Base-by-base conservation (phyloP, 1,140 invertebrate genomes). In the Homarus americanus region DNA sequence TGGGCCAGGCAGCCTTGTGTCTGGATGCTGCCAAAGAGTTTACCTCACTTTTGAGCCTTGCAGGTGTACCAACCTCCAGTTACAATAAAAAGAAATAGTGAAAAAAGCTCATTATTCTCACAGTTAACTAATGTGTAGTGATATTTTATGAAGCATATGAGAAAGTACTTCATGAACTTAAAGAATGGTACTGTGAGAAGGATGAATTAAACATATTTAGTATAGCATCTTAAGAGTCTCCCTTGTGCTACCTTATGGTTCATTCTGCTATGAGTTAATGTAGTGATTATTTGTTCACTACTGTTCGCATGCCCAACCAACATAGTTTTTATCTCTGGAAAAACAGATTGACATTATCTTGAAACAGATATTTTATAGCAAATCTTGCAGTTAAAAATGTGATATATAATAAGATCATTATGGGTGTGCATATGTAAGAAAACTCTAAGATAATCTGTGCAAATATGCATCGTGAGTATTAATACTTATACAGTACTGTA, bases 41-140 rank as follows among this genome's bases (percentile, higher is more conserved):
- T 44, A 44, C 44, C 78, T 80, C 40, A 10, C 78, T 76, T 80
- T 80, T 49, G 44, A 80, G 78, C 36, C 78, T n/a, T 41, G 15
- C 78, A 80, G 78, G 78, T 80, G 78, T 80, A 80, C 78, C 78
- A 80, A 80, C 78, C 78, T 49, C 53, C 0, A 28, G 28, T n/a
- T 10, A 75, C 17, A 17, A 75, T 38, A 10, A 36, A 75, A 34
- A 75, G 9, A 15, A 17, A 34, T 4, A 34, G 28, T 34, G 17
- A 36, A 75, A 38, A 34, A 20, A 49, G n/a, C 15, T 49, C 44
- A 49, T 49, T 49, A 7, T 49, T 49, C 5, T 49, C 5, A 49
- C n/a, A n/a, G n/a, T n/a, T n/a, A n/a, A n/a, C n/a, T n/a, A n/a
- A n/a, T n/a, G n/a, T n/a, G n/a, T n/a, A n/a, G n/a, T n/a, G n/a